A percentile compares a stretch with the other conserved stretches of the same genome.
phyloP scores from a whole-genome alignment of 2,888 invertebrate species.

The Lacanobia oleracea region DNA sequence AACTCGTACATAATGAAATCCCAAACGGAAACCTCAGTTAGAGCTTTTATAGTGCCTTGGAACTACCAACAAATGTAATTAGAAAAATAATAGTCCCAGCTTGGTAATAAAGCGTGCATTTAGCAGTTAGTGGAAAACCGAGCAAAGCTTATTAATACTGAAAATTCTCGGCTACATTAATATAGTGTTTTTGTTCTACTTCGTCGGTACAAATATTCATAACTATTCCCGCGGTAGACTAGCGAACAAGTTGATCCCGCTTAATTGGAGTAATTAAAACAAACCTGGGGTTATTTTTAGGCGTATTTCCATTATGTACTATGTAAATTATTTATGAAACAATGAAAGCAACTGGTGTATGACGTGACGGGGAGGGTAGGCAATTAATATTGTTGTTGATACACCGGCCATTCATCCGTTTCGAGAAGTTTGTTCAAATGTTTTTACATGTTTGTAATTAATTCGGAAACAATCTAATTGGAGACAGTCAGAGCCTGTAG shows the following conservation, averaged over 20 bases:
- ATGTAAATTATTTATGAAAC: constrained; percentile 29
- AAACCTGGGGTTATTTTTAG: constrained; percentile 30
- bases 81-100: constrained; percentile 33
- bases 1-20: not conserved
- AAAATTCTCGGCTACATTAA: constrained; percentile 30
- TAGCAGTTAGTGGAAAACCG: constrained; percentile 14
- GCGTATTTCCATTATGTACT: constrained; percentile 8
- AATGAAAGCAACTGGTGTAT: constrained; percentile 9
- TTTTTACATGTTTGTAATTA: constrained; percentile 26
- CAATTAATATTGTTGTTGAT: constrained; percentile 32
- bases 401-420: constrained; percentile 10
- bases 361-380: constrained; percentile 2
- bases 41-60: constrained; percentile 17
- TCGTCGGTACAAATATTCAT: constrained; percentile 26
- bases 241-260: constrained; percentile 27
- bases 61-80: constrained; percentile 33
- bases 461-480: not conserved
- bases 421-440: constrained; percentile 16
- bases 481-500: not conserved
- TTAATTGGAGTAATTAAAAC: constrained; percentile 41
- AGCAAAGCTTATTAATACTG: constrained; percentile 37
- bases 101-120: constrained; percentile 36
- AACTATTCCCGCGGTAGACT: constrained; percentile 15
- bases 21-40: constrained; percentile 22
- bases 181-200: constrained; percentile 35